Conservation (phyloP, 2,888 invertebrate species). For the Ectropis crepuscularia region DNA sequence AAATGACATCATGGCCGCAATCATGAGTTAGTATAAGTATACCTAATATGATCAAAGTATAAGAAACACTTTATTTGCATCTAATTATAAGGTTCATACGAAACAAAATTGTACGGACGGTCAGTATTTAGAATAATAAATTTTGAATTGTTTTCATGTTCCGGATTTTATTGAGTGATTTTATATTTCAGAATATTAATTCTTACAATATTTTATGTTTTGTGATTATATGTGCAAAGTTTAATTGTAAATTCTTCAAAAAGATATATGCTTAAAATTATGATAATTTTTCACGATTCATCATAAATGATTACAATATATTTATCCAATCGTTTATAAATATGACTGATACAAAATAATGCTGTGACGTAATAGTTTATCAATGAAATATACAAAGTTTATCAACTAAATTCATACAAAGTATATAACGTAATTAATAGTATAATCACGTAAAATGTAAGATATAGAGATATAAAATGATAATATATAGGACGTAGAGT, state of each 20-base stretch:
- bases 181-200: slow-evolving; percentile 39
- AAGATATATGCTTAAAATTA: slow-evolving; percentile 64
- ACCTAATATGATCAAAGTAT: neutral
- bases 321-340: slow-evolving; percentile 14
- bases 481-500: slow-evolving; percentile 36
- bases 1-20: slow-evolving; percentile 47
- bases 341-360: neutral
- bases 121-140: slow-evolving; percentile 52
- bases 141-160: slow-evolving; percentile 12
- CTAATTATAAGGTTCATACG: slow-evolving; percentile 20
- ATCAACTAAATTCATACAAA: neutral
- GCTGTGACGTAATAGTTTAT: no score
- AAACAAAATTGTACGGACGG: slow-evolving; percentile 60
- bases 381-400: no score
- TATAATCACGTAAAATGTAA: neutral
- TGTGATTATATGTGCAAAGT: slow-evolving; percentile 34
- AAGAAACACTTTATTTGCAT: neutral
- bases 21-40: slow-evolving; percentile 44
- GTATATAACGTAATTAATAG: neutral
- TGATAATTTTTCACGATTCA: slow-evolving; percentile 42
- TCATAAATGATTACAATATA: slow-evolving; percentile 15
- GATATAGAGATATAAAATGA: neutral
- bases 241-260: slow-evolving; percentile 71
- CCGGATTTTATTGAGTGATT: slow-evolving; percentile 35
- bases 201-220: slow-evolving; percentile 40